Evolutionary conservation across 2,888 invertebrate genomes (phyloP).

Genomic region (Arctia plantaginis): DNA sequence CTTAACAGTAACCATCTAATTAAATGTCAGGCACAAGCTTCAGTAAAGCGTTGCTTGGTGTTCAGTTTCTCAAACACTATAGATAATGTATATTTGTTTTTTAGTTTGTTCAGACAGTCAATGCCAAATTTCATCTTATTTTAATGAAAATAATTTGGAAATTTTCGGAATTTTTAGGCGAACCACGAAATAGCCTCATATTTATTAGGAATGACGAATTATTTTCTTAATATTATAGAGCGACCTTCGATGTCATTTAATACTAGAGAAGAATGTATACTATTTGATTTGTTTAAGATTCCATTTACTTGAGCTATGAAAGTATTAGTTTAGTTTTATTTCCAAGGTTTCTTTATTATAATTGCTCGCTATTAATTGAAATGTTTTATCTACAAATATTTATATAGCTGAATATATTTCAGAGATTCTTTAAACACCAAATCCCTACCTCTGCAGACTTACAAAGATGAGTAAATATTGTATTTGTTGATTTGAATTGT

Average conservation of each 20-base stretch:
- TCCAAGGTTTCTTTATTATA: not conserved
- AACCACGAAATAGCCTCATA: not conserved
- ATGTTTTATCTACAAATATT: no score
- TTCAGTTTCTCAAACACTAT: not conserved
- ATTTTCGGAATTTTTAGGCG: not conserved
- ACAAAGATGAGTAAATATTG: no score
- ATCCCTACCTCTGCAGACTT: no score
- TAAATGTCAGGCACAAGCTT: not conserved
- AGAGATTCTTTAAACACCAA: no score
- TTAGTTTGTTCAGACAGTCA: not conserved
- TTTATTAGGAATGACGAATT: not conserved
- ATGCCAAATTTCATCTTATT: no score
- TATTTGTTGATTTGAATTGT: no score
- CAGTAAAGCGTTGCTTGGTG: not conserved
- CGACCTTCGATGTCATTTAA: not conserved
- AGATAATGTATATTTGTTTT: not conserved
- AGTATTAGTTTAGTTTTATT: not conserved
- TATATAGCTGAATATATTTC: no score
- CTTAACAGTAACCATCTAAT: not conserved
- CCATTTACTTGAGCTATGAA: not conserved
- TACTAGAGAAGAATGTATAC: not conserved
- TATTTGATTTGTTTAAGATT: not conserved
- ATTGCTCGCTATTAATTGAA: no score
- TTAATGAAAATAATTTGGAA: not conserved
- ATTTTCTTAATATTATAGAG: not conserved